Base-by-base conservation (phyloP, 2,797 vertebrate genomes). In the Semaprochilodus insignis region DNA sequence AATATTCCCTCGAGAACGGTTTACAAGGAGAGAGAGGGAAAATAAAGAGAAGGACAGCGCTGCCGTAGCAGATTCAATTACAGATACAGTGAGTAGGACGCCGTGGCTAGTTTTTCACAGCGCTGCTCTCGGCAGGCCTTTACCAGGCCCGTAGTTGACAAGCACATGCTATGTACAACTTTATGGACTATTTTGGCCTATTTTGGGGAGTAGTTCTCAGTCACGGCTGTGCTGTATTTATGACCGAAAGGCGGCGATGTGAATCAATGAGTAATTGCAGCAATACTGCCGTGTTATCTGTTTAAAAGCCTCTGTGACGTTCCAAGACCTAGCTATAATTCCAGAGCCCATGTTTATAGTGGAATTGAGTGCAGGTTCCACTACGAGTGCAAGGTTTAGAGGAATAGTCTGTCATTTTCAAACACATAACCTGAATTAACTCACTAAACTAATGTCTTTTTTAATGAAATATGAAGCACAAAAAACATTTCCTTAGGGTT, bases 31-130 rank as follows among this genome's bases (percentile, higher is more conserved):
- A 72, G 48, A 27, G 70, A 72, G 25, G 70, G 70, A 31, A 71
- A 72, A 52, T 72, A 31, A 72, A 72, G 70, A 54, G 70, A 25
- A 15, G 48, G 70, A 54, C n/a, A 11, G 16, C 70, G 54, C 70
- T 2, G 23, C 48, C 8, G 23, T 11, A 72, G 13, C 44, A 52
- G 70, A 72, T 72, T 72, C 70, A 72, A 72, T 72, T 72, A 72
- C 70, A 72, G 70, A 72, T 72, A 72, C 51, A 1, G 25, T 15
- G 15, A 51, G 69, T 52, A 72, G 69, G 69, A 17, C 15, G 23
- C 44, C 4, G n/a, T 72, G 69, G 69, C 69, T 51, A 72, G 69
- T 51, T 72, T 72, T 72, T 72, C 66, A 70, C 40, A 48, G 67
- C 36, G 14, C 67, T 27, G 67, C 44, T 48, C 19, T 48, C 48